These are phyloP conservation scores for Oryctolagus cuniculus DNA, from an alignment of 2,113 vertebrate genomes.

Conservation along the genomic window DNA sequence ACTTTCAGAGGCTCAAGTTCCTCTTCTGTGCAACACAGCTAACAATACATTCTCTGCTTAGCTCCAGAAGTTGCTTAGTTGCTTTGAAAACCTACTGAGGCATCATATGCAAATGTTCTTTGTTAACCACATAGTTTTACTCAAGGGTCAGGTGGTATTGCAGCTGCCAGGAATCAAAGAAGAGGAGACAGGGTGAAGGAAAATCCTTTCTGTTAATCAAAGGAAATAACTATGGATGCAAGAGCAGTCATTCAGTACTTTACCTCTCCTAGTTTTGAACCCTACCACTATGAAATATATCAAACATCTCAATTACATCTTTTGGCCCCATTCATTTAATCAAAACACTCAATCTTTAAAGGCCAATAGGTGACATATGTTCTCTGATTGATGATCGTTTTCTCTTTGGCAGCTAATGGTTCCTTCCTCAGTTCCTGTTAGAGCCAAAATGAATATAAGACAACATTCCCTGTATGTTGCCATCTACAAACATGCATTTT, in stretches of 20 bases:
- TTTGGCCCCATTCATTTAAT: not conserved
- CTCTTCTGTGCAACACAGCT: not conserved
- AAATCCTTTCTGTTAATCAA: not conserved
- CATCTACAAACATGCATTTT: conserved; percentile 16
- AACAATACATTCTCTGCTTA: not conserved
- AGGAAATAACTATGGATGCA: not conserved
- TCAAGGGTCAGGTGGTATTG: not conserved
- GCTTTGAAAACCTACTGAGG: not conserved
- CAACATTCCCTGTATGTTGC: not conserved
- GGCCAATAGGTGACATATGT: not conserved
- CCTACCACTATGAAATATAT: not conserved
- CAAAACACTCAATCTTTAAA: conserved; percentile 57
- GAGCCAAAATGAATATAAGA: conserved; percentile 5
- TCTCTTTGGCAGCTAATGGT: conserved; percentile 41
- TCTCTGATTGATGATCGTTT: conserved; percentile 35
- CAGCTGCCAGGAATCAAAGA: not conserved
- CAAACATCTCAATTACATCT: not conserved
- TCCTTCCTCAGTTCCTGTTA: not conserved
- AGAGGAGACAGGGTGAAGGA: not conserved
- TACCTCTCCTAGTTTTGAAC: not conserved
- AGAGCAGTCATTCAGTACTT: not conserved
- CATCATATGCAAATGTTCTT: conserved; percentile 28
- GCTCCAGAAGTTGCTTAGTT: not conserved
- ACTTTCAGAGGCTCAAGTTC: not conserved
- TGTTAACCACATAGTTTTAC: conserved; percentile 4